These are phyloP conservation scores for Dendrocincla tyrannina DNA, from an alignment of 2,797 vertebrate genomes.

Conservation along the genomic window DNA sequence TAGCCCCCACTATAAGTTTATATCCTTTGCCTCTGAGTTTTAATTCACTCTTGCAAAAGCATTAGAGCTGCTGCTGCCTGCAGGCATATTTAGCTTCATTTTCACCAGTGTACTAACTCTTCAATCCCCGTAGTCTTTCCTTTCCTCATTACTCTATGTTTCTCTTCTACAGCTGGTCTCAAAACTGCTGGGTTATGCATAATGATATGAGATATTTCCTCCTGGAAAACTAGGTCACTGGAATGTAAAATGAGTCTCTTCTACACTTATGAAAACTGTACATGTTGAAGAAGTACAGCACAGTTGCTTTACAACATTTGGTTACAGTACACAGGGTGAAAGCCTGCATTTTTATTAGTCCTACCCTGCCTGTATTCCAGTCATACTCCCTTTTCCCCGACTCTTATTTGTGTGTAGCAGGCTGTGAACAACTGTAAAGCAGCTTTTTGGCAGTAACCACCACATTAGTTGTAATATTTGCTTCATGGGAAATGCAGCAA, in stretches of 20 bases:
- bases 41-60: background rate
- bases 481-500: background rate
- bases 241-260: background rate
- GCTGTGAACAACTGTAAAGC: background rate
- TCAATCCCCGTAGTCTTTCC: constrained; percentile 16
- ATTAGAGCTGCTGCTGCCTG: background rate
- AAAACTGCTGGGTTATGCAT: constrained; percentile 15
- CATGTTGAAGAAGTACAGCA: background rate
- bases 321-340: background rate
- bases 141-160: background rate
- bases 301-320: background rate
- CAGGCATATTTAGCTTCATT: background rate
- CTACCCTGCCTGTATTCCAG: background rate
- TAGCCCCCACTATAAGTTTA: background rate
- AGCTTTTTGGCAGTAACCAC: background rate
- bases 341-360: background rate
- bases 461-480: background rate
- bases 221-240: constrained; percentile 2
- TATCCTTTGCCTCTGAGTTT: background rate
- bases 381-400: background rate
- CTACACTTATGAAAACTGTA: background rate
- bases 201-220: background rate
- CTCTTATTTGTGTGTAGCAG: background rate
- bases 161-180: background rate
- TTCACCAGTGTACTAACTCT: background rate